These are phyloP conservation scores for Notechis scutatus DNA, from an alignment of 2,113 vertebrate species.

Conservation along the genomic window DNA sequence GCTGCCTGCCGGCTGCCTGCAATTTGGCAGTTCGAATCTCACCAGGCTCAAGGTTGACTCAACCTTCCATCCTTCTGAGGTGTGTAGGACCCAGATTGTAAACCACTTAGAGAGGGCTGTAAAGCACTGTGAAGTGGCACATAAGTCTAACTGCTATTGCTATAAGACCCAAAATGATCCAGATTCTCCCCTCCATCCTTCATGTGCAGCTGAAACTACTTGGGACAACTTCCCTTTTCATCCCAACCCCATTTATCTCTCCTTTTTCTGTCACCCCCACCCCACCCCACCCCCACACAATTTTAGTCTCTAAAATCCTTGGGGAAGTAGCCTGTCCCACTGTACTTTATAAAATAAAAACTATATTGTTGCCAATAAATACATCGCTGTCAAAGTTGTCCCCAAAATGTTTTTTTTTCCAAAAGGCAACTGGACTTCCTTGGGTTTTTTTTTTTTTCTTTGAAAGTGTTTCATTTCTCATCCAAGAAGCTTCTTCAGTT, in stretches of 20 bases:
- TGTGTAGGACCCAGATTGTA: too few species aligned
- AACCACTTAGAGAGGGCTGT: too few species aligned
- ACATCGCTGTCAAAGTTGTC: background rate
- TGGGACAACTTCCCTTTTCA: background rate
- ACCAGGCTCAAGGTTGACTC: too few species aligned
- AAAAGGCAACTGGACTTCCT: background rate
- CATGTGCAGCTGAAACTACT: background rate
- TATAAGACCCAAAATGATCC: background rate
- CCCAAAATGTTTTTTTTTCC: background rate
- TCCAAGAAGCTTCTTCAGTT: background rate
- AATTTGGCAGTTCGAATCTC: too few species aligned
- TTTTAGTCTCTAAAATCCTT: background rate
- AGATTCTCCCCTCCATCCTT: background rate
- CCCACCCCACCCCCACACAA: too few species aligned
- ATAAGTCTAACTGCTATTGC: too few species aligned
- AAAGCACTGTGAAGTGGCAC: too few species aligned
- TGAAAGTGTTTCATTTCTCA: background rate
- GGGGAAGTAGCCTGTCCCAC: background rate
- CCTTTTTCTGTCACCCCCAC: background rate
- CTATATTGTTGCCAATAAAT: background rate
- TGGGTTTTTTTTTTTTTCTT: background rate
- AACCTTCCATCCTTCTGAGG: too few species aligned
- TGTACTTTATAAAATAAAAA: background rate
- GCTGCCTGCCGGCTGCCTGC: too few species aligned
- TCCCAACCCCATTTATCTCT: background rate